Percentiles rank a stretch among this genome's conserved stretches.
Evolutionary conservation across 2,113 vertebrate genomes (phyloP).

Genomic region (Gallinago undulata): DNA sequence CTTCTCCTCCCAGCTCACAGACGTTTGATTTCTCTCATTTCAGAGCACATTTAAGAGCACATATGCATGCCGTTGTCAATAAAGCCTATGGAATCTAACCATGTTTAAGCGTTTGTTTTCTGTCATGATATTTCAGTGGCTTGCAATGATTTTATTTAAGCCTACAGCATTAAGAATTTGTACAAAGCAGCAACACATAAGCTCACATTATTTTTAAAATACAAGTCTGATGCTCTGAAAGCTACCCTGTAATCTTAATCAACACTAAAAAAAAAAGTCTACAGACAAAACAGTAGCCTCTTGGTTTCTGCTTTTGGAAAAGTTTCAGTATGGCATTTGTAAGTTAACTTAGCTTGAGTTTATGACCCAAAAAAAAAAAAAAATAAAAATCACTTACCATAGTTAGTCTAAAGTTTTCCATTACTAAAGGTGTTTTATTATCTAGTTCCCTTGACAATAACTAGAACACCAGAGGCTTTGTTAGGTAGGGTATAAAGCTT

Average conservation of each 20-base stretch:
- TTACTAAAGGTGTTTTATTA: conserved; percentile 31
- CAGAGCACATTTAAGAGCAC: neutral
- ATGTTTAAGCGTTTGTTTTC: neutral
- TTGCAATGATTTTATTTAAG: neutral
- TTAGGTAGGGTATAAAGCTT: neutral
- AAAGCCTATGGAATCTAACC: neutral
- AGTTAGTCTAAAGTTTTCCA: neutral
- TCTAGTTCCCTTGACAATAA: conserved; percentile 12
- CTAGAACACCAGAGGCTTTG: conserved; percentile 23
- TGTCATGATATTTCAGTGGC: neutral
- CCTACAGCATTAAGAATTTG: neutral
- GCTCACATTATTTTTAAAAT: neutral
- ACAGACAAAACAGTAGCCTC: neutral
- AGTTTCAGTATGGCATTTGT: neutral
- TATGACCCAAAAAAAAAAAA: neutral
- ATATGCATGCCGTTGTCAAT: neutral
- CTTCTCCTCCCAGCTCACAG: neutral
- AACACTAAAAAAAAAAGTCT: neutral
- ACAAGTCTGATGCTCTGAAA: neutral
- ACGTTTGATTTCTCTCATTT: neutral
- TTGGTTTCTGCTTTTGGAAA: neutral
- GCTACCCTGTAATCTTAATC: neutral
- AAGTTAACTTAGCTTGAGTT: neutral
- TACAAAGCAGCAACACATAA: neutral
- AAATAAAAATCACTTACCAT: neutral